A percentile compares a stretch with the other conserved stretches of the same genome.
These are phyloP conservation scores for Achlya flavicornis DNA, from an alignment of 2,888 invertebrate species.

Conservation along the genomic window DNA sequence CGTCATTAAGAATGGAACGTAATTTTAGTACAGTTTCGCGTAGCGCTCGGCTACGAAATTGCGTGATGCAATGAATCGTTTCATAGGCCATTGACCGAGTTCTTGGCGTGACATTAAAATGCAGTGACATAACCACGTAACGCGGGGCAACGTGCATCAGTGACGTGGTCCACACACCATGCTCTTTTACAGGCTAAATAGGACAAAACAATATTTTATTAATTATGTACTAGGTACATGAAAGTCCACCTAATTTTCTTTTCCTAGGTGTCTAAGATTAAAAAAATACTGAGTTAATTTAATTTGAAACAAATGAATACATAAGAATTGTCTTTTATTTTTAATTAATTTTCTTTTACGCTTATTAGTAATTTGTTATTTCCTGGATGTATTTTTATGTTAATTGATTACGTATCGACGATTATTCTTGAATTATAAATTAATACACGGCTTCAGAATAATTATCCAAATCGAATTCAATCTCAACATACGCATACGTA, in stretches of 20 bases:
- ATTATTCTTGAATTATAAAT: constrained; percentile 52
- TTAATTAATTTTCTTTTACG: constrained; percentile 34
- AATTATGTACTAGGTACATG: too few species aligned
- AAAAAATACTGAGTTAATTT: neutral
- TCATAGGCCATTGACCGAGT: constrained; percentile 53
- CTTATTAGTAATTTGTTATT: constrained; percentile 31
- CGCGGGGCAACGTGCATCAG: neutral
- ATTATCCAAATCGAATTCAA: constrained; percentile 60
- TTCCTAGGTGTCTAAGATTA: too few species aligned
- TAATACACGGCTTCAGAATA: constrained; percentile 47
- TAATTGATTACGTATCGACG: constrained; percentile 42
- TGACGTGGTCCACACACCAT: constrained; percentile 29
- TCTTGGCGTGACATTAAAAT: constrained; percentile 43
- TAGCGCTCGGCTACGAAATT: constrained; percentile 34
- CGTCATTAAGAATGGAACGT: constrained; percentile 55
- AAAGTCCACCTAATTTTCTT: too few species aligned
- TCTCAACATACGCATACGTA: constrained; percentile 54
- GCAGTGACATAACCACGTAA: constrained; percentile 45
- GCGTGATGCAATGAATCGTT: constrained; percentile 46
- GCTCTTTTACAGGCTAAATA: neutral
- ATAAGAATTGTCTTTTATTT: constrained; percentile 27
- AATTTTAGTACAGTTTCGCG: constrained; percentile 31
- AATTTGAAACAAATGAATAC: neutral
- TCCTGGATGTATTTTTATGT: constrained; percentile 34
- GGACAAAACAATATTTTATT: too few species aligned